These are phyloP conservation scores for Sternarchorhynchus goeldii DNA, from an alignment of 2,797 vertebrate genomes.

Conservation along the genomic window DNA sequence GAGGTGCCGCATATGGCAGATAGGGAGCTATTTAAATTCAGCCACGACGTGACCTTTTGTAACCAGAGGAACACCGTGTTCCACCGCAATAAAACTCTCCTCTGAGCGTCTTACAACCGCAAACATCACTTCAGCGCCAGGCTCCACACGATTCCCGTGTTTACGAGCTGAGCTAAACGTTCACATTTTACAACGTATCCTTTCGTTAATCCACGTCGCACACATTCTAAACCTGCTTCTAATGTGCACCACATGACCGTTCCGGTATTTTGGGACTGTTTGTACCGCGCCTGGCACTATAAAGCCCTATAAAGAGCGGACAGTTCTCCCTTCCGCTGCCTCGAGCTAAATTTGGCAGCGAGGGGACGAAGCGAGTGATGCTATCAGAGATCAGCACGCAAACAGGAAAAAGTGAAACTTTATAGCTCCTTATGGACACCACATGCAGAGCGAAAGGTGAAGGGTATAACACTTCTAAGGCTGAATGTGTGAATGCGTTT, in stretches of 20 bases:
- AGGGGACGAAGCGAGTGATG: constrained; percentile 24
- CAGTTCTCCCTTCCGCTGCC: constrained; percentile 30
- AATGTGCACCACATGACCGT: constrained; percentile 49
- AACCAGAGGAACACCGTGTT: constrained; percentile 38
- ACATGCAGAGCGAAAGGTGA: too few relatives aligned
- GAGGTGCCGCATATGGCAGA: not conserved
- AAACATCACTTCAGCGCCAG: constrained; percentile 31
- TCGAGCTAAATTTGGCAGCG: constrained; percentile 50
- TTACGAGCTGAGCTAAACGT: constrained; percentile 32
- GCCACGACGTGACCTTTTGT: not conserved
- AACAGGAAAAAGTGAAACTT: constrained; percentile 12
- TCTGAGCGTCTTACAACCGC: constrained; percentile 6
- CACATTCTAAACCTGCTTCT: constrained; percentile 40
- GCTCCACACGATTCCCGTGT: constrained; percentile 39
- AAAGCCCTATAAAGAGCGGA: constrained; percentile 40
- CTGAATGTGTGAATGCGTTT: too few relatives aligned
- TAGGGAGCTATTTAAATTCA: not conserved
- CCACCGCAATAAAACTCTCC: constrained; percentile 20
- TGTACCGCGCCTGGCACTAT: constrained; percentile 32
- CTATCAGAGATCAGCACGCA: constrained; percentile 28
- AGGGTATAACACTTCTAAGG: too few relatives aligned
- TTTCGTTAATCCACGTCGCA: constrained; percentile 54
- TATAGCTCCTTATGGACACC: too few relatives aligned
- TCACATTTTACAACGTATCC: constrained; percentile 26
- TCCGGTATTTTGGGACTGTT: constrained; percentile 51